A percentile compares a stretch with the other conserved stretches of the same genome.
Conservation (phyloP, 1,140 invertebrate genomes). For the Pararge aegeria region DNA sequence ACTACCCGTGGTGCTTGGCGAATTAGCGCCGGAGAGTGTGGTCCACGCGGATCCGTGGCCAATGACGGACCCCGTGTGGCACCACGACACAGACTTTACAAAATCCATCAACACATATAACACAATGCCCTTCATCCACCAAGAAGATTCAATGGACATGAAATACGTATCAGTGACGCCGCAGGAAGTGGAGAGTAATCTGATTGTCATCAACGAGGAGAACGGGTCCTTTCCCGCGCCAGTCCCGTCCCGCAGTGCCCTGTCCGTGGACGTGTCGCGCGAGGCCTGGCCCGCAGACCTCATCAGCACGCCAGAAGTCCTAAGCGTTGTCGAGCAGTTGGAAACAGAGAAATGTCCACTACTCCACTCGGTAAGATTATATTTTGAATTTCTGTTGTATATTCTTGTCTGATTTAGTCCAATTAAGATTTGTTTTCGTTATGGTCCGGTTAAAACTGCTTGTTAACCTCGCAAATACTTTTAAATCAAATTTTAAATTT, state of each 20-base stretch:
- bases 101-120: conserved; percentile 49
- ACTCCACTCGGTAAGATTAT: conserved; percentile 39
- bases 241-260: conserved; percentile 25
- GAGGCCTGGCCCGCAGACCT: conserved; percentile 33
- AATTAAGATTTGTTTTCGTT: neutral
- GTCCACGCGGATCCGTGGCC: conserved; percentile 43
- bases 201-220: conserved; percentile 46
- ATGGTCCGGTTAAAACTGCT: too few species aligned
- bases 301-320: conserved; percentile 70
- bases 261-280: conserved; percentile 47
- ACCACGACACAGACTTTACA: conserved; percentile 47
- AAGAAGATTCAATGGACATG: conserved; percentile 63
- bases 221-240: conserved; percentile 4
- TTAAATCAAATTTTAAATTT: too few species aligned
- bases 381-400: neutral
- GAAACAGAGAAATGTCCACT: conserved; percentile 58
- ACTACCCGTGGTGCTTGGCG: conserved; percentile 61
- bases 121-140: conserved; percentile 60
- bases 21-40: conserved; percentile 46
- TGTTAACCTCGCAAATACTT: too few species aligned
- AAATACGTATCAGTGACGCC: conserved; percentile 59
- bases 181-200: conserved; percentile 54
- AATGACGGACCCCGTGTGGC: conserved; percentile 36
- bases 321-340: conserved; percentile 64
- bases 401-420: neutral